phyloP scores from a whole-genome alignment of 2,888 invertebrate genomes.

The Eupithecia abbreviata region DNA sequence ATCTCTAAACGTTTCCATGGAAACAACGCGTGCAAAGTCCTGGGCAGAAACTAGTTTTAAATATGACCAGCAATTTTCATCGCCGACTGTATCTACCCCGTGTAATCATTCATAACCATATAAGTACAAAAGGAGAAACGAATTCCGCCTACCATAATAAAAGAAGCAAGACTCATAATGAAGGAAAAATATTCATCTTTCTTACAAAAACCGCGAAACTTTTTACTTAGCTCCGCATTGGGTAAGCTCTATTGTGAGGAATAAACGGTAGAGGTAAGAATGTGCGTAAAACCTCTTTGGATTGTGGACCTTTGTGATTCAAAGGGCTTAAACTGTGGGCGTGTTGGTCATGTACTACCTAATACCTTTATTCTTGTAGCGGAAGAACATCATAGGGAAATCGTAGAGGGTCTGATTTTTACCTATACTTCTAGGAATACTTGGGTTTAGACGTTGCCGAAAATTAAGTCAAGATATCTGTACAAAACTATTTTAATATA shows the following conservation, averaged over 20 bases:
- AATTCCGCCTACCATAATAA: constrained; percentile 7
- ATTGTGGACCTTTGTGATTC: background rate
- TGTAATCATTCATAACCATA: background rate
- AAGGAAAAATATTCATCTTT: constrained; percentile 24
- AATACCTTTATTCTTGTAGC: background rate
- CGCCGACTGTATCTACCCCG: no score
- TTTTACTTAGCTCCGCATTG: constrained; percentile 24
- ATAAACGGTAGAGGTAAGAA: constrained; percentile 12
- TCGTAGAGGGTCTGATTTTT: no score
- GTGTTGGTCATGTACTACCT: background rate
- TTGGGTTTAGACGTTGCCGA: no score
- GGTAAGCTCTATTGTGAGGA: constrained; percentile 22
- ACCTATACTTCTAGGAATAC: no score
- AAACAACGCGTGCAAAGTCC: no score
- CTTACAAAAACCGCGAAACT: constrained; percentile 24
- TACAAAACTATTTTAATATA: no score
- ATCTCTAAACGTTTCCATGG: no score
- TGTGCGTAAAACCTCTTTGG: constrained; percentile 11
- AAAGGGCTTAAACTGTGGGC: background rate
- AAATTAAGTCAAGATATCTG: no score
- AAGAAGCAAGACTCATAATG: constrained; percentile 6
- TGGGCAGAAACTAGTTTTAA: no score
- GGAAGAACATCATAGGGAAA: no score
- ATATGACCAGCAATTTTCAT: no score
- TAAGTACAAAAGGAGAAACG: background rate